Evolutionary conservation across 1,140 invertebrate species (phyloP), one percentile per base, ranked within the genome.

Genomic region (Lasioglossum albipes): DNA sequence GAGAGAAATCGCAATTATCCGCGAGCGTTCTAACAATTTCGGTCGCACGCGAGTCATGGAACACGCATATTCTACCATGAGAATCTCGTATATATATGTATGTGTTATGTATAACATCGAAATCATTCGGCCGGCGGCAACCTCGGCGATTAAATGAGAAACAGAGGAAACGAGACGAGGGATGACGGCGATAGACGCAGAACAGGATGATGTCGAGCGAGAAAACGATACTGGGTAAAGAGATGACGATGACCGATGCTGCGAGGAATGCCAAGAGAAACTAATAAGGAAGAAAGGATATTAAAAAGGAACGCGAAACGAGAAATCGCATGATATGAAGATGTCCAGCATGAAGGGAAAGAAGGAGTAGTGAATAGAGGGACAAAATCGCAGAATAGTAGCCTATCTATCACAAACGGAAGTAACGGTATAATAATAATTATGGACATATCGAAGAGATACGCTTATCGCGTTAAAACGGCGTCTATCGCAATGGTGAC

Each of bases 401-500:
- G 84, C 79, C 85, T 92, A 91, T 87, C 88, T 92, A 91, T 90
- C 84, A 89, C 88, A 86, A 92, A 92, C 88, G 88, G 84, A 92
- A 92, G 90, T 91, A 88, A 90, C 89, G 81, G 61, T 85, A 84
- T 76, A 84, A 92, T 90, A 89, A 88, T 91, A 84, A 87, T 92
- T 68, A 68, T 68, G 89, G 90, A 91, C 89, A 91, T 89, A 92
- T 90, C 77, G 87, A 90, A 90, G 76, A 78, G 81, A 90, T 90
- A 91, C 87, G 89, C 87, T 93, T 92, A 93, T 93, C 91, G 89
- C 81, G 88, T 87, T 89, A 92, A 91, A 91, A 92, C 80, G 84
- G 86, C 86, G 71, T 89, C 80, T 64, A 89, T 88, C 79, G 89
- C 83, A 85, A 91, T 84, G 82, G 91, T 84, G 68, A 90, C 71